These are phyloP conservation scores for Rhogogaster chlorosoma DNA, from an alignment of 2,888 invertebrate genomes.

Conservation along the genomic window DNA sequence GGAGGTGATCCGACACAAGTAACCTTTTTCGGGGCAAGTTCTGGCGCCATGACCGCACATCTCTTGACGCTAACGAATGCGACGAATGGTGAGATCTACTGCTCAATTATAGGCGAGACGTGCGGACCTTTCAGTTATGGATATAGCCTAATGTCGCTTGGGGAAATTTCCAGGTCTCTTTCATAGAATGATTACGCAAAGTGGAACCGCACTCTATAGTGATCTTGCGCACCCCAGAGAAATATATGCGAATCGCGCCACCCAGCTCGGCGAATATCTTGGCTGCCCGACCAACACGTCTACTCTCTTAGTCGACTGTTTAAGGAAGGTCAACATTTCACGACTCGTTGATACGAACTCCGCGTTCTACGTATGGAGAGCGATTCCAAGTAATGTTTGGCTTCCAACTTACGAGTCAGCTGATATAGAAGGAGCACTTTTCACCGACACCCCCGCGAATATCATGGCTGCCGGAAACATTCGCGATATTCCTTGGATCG, in stretches of 20 bases:
- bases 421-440: too few species aligned
- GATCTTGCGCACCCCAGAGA: background rate
- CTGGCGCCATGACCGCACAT: background rate
- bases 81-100: background rate
- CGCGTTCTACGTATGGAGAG: too few species aligned
- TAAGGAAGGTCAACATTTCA: too few species aligned
- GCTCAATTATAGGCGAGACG: background rate
- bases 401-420: too few species aligned
- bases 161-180: background rate
- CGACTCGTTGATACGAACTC: too few species aligned
- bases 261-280: background rate
- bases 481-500: too few species aligned
- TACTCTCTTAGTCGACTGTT: too few species aligned
- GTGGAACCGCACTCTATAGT: background rate
- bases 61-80: background rate
- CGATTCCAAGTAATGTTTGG: too few species aligned
- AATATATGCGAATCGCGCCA: background rate
- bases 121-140: background rate
- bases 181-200: background rate
- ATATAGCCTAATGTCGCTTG: background rate
- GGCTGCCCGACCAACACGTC: conserved; percentile 20
- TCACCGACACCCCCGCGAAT: too few species aligned
- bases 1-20: conserved; percentile 18
- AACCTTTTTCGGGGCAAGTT: background rate
- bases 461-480: too few species aligned